Conservation (phyloP, 2,888 invertebrate genomes). For the Ligdia adustata region DNA sequence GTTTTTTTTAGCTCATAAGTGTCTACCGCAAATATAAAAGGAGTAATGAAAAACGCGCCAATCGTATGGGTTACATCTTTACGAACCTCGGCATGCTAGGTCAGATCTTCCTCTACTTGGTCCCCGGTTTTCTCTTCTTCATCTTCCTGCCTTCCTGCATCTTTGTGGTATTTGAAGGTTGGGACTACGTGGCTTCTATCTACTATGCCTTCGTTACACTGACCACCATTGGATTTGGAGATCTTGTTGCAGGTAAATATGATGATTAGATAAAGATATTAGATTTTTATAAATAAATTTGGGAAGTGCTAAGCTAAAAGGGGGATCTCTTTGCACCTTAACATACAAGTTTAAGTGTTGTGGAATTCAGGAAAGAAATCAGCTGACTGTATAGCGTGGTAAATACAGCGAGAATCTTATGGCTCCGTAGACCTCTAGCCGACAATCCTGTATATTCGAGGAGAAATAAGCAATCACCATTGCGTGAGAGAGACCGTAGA, state of each 20-base stretch:
- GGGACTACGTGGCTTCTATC: constrained; percentile 92
- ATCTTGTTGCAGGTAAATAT: constrained; percentile 92
- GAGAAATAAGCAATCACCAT: too few species aligned
- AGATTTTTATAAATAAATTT: too few species aligned
- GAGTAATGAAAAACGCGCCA: constrained; percentile 83
- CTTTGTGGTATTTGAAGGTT: constrained; percentile 93
- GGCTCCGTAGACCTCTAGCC: too few species aligned
- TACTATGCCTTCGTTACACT: constrained; percentile 95
- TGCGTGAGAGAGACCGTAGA: too few species aligned
- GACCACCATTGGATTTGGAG: constrained; percentile 97
- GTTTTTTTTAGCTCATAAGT: constrained; percentile 86
- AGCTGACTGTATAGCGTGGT: too few species aligned
- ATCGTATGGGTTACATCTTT: constrained; percentile 85
- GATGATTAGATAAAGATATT: too few species aligned
- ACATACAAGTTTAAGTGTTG: too few species aligned
- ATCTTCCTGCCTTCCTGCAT: constrained; percentile 93
- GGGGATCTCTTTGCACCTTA: too few species aligned
- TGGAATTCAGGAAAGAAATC: too few species aligned
- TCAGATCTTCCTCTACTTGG: constrained; percentile 92
- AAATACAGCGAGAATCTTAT: too few species aligned
- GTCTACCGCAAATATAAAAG: constrained; percentile 93
- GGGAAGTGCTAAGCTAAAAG: too few species aligned
- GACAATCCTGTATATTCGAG: too few species aligned
- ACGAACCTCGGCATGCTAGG: constrained; percentile 89
- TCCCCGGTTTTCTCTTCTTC: constrained; percentile 95